Evolutionary conservation across 2,797 vertebrate genomes (phyloP).

Genomic region (Nyctibius grandis): DNA sequence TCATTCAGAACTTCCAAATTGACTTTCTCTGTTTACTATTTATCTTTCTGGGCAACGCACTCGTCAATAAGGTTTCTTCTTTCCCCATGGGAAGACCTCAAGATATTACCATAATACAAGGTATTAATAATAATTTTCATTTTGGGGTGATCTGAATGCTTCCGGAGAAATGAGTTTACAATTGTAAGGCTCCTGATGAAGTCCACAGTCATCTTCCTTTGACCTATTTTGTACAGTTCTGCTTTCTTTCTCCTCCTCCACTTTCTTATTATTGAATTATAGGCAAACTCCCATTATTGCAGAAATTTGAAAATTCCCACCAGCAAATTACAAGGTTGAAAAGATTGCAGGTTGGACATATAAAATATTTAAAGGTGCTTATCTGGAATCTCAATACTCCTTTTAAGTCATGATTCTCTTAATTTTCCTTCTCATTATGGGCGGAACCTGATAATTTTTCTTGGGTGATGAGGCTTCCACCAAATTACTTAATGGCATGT

Average conservation of each 20-base stretch:
- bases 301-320: not conserved
- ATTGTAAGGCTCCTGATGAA: not conserved
- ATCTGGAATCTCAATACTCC: not conserved
- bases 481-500: constrained; percentile 14
- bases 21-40: not conserved
- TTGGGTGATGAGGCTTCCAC: not conserved
- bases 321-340: not conserved
- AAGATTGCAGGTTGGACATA: not conserved
- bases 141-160: not conserved
- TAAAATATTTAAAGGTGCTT: not conserved
- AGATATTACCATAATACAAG: not conserved
- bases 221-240: not conserved
- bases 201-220: not conserved
- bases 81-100: not conserved
- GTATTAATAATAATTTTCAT: not conserved
- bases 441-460: not conserved
- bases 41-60: rapidly evolving
- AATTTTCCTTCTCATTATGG: not conserved
- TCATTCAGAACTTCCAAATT: not conserved
- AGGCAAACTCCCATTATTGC: rapidly evolving
- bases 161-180: not conserved
- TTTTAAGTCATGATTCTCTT: not conserved
- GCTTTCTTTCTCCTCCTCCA: not conserved
- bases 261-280: not conserved
- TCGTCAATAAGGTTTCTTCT: not conserved